Base-by-base conservation (phyloP, 2,888 invertebrate genomes). In the Gandaritis pyraliata region DNA sequence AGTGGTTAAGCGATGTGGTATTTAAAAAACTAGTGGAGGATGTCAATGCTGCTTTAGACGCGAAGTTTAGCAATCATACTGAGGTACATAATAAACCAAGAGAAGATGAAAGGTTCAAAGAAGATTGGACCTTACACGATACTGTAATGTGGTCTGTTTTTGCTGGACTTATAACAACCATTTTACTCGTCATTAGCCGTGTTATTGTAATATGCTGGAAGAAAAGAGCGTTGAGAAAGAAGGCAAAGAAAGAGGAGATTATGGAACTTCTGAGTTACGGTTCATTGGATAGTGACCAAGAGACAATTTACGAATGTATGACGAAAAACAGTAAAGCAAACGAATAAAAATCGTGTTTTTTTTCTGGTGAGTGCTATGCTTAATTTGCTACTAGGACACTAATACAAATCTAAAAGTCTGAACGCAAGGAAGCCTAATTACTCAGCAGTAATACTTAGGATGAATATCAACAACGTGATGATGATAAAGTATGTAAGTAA, bases 1-100 rank as follows among this genome's bases (percentile, higher is more conserved):
- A 94, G 69, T 95, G 95, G 94, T 75, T 95, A 0, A 93, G 94
- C 8, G 88, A 82, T 62, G 89, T 92, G 0, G 92, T 94, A 0
- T 94, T 94, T 73, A 85, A 89, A 43, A 86, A 94, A 68, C 76
- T 95, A 30, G 88, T 92, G 3, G 78, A 85, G 57, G 93, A 94
- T 68, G 76, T 93, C 7, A 83, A 88, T 63, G 76, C 82, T 2
- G 68, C 83, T 36, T 53, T 83, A 23, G 68, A 75, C 58, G 71
- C 76, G 16, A 65, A 62, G 23, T 74, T 69, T 56, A 61, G 43
- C 43, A 61, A 71, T 15, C 38, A 59, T 13, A 62, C 68, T 29
- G 58, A 61, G 65, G 47, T 53, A 45, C 59, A 68, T 18, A 46
- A 43, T 55, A 71, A 72, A 23, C 70, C 71, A 58, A 13, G 75